phyloP scores from a whole-genome alignment of 1,140 invertebrate species.

The Samia ricini region DNA sequence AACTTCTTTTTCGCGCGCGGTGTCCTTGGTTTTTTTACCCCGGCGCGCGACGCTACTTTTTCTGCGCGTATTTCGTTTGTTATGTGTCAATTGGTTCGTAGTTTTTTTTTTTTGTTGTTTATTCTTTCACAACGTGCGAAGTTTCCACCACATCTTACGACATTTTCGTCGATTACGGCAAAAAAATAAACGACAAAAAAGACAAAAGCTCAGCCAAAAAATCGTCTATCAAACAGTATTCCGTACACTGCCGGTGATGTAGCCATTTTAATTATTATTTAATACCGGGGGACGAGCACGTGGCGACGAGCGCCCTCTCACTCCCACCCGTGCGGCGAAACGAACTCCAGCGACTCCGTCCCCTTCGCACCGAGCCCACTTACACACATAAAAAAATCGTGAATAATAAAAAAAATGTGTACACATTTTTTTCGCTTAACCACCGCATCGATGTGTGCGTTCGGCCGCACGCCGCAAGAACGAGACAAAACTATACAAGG shows the following conservation, averaged over 20 bases:
- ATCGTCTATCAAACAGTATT: constrained; percentile 73
- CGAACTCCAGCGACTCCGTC: constrained; percentile 39
- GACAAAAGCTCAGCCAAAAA: constrained; percentile 69
- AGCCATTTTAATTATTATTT: constrained; percentile 78
- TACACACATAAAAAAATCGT: constrained; percentile 77
- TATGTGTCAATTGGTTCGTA: constrained; percentile 64
- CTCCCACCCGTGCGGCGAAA: constrained; percentile 26
- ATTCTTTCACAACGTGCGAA: constrained; percentile 27
- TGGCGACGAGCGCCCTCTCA: constrained; percentile 58
- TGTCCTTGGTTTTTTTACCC: constrained; percentile 71
- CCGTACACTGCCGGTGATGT: constrained; percentile 71
- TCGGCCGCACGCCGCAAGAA: constrained; percentile 64
- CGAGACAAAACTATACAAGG: constrained; percentile 48
- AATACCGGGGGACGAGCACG: constrained; percentile 75
- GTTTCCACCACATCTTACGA: constrained; percentile 26
- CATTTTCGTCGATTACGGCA: constrained; percentile 57
- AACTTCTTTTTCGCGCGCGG: constrained; percentile 72
- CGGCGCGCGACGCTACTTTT: constrained; percentile 58
- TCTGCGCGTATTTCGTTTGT: constrained; percentile 69
- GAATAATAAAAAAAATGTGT: constrained; percentile 77
- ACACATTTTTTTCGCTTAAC: constrained; percentile 77
- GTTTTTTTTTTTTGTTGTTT: constrained; percentile 47
- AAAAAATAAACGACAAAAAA: constrained; percentile 70
- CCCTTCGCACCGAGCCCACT: constrained; percentile 65
- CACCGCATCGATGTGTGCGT: constrained; percentile 61